phyloP scores from a whole-genome alignment of 2,888 invertebrate genomes.

The Tineola bisselliella region DNA sequence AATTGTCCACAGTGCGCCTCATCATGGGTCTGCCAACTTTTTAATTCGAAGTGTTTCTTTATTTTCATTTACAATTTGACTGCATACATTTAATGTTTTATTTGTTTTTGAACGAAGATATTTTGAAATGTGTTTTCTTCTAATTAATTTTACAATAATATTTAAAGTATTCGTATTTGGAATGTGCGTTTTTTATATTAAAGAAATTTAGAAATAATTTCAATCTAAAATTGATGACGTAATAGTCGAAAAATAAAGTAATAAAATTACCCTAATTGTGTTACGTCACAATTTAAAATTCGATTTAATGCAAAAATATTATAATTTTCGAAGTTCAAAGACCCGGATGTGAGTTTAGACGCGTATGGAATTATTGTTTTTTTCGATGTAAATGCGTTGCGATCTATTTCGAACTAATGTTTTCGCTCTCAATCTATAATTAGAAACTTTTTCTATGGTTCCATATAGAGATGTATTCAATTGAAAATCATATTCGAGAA shows the following conservation, averaged over 20 bases:
- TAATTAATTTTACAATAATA: too few relatives aligned
- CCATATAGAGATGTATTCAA: not conserved
- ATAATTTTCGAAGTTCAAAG: not conserved
- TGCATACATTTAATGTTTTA: too few relatives aligned
- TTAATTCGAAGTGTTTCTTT: not conserved
- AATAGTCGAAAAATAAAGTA: not conserved
- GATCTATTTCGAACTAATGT: conserved; percentile 1
- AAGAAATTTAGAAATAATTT: too few relatives aligned
- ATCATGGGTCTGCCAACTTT: not conserved
- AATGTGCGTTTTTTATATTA: too few relatives aligned
- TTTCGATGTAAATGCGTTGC: not conserved
- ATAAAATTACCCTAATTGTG: not conserved
- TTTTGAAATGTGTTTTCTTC: too few relatives aligned
- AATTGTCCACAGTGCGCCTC: not conserved
- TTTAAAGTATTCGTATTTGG: too few relatives aligned
- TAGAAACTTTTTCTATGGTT: not conserved
- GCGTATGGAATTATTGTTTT: conserved; percentile 7
- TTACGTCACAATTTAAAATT: not conserved
- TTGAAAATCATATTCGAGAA: too few relatives aligned
- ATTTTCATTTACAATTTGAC: too few relatives aligned
- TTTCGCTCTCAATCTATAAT: not conserved
- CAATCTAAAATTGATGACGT: too few relatives aligned
- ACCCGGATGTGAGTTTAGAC: conserved; percentile 11
- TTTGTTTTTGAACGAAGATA: too few relatives aligned
- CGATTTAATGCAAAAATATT: conserved; percentile 6